A percentile compares a stretch with the other conserved stretches of the same genome.
Conservation (phyloP, 2,797 vertebrate species). For the Calcarius lapponicus region DNA sequence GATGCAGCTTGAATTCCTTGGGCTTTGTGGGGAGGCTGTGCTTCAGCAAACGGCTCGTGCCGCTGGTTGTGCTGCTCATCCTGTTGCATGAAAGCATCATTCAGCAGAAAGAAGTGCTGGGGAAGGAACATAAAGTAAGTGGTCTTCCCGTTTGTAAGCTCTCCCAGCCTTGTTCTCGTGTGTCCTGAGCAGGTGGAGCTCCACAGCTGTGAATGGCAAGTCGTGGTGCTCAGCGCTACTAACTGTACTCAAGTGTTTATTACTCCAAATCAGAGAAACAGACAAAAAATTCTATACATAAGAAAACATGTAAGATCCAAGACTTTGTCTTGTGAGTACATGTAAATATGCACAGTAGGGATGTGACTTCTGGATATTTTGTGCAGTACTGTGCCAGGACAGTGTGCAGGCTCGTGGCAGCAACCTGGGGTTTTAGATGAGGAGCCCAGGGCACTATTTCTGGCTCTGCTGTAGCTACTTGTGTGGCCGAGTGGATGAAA, state of each 20-base stretch:
- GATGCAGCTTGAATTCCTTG: background rate
- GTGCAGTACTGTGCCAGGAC: background rate
- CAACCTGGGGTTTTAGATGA: background rate
- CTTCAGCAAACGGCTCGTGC: background rate
- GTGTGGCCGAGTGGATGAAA: slow-evolving; percentile 29
- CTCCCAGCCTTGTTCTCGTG: background rate
- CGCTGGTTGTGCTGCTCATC: background rate
- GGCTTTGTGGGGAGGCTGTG: background rate
- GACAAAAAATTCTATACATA: background rate
- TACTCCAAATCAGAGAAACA: background rate
- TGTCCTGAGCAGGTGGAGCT: background rate
- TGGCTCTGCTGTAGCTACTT: background rate
- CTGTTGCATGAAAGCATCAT: slow-evolving; percentile 5
- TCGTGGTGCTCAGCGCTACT: background rate
- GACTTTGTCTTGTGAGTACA: background rate
- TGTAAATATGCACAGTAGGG: background rate
- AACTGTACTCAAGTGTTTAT: background rate
- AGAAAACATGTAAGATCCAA: background rate
- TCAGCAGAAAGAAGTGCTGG: slow-evolving; percentile 12
- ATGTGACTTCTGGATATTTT: background rate
- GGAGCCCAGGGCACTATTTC: background rate
- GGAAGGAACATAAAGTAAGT: background rate
- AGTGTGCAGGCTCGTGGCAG: background rate
- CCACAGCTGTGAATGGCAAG: background rate
- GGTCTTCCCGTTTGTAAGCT: background rate